Evolutionary conservation across 2,113 vertebrate species (phyloP), one percentile per base, ranked within the genome.

Genomic region (Chauna torquata): DNA sequence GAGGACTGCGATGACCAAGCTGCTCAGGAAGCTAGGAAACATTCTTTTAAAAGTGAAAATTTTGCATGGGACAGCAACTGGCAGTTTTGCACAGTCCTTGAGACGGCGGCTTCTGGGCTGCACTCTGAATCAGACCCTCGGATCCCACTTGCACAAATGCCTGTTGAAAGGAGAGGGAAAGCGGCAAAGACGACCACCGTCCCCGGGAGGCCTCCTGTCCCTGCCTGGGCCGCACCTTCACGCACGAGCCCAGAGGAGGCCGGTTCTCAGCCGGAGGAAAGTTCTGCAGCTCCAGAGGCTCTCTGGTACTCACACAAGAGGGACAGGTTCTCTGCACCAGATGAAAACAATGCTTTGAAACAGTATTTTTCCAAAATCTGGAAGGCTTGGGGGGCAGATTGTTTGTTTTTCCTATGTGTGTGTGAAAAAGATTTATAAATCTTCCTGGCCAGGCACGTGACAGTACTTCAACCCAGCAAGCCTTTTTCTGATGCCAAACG

Each of bases 131-230:
- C 58, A 18, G 52, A 30, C 23, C 34, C 40, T 61, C 65, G 64
- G 65, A 22, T 8, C 30, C 70, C 74, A 45, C 28, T 68, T 72
- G 45, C 23, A 47, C 18, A 61, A 69, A 27, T 6, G 40, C 44
- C 49, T 0, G 0, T 0, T 42, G 36, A 18, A 24, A 38, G 0
- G 8, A 27, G 24, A 4, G 22, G 14, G 57, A 14, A 2, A 13
- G 11, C 1, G 2, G 4, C 47, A 18, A 42, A 40, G 40, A 17
- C 19, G 75, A 42, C 5, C 16, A 27, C 54, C 44, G 2, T 9
- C 66, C 55, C 36, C 1, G 19, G 81, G 55, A 86, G 58, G 18
- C 23, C 32, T 30, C 34, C 1, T 30, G 0, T 3, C 1, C 3
- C 66, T 40, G 47, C 52, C 80, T 28, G 54, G 68, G 40, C 42